Evolutionary conservation across 2,888 invertebrate species (phyloP), one percentile per base, ranked within the genome.

Genomic region (Hedychridium roseum): DNA sequence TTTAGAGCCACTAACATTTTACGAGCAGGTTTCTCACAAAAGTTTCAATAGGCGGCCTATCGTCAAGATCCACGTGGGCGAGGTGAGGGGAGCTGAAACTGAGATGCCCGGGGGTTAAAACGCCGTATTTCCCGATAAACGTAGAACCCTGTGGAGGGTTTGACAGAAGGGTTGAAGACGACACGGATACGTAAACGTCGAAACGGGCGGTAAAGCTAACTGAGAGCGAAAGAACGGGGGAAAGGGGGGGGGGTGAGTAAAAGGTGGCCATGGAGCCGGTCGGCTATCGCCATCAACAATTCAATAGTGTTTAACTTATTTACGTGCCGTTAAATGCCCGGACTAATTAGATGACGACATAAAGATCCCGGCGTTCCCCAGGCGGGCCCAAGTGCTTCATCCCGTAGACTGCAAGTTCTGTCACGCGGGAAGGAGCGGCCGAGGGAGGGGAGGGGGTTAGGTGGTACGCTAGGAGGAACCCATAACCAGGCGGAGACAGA

Each of bases 271-370:
- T 45, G 44, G 37, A 41, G 30, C 50, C 34, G 40, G 40, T 50
- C 21, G 48, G 46, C 56, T 63, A 61, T 70, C 60, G 62, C 56
- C 59, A 68, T 70, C 61, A 70, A 70, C 65, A 64, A 70, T 71
- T 68, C 64, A 71, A 66, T 63, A 57, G 70, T 60, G 63, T 67
- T 64, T 65, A 70, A 71, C 66, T 71, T 72, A 72, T 71, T 71
- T 71, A 72, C 66, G 65, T 57, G 56, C 65, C 66, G 70, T 70
- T 71, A 68, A 72, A 74, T 70, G 72, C 70, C 64, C 50, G 64
- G 70, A 61, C 71, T 74, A 74, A 74, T 74, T 74, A 74, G 73
- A 73, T 72, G 69, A 62, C 57, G 61, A 57, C 56, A 59, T 65
- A 70, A 70, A 65, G 69, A 72, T 66, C 64, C 60, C 52, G 42